These are phyloP conservation scores for Osmoderma eremita DNA, from an alignment of 2,888 invertebrate species.

Conservation along the genomic window DNA sequence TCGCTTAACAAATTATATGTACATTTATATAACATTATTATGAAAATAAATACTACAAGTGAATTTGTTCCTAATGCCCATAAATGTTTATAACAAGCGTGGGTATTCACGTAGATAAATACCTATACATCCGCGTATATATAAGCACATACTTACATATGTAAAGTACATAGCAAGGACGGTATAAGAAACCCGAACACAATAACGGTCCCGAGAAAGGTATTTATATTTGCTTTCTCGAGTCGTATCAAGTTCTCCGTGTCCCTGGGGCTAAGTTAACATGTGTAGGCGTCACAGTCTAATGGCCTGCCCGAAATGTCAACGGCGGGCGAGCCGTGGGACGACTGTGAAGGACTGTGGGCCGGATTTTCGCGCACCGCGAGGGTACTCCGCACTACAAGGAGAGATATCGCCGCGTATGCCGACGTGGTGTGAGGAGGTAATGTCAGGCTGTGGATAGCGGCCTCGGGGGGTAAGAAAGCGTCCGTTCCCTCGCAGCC, in stretches of 20 bases:
- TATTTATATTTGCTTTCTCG: conserved; percentile 55
- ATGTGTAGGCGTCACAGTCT: conserved; percentile 57
- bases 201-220: conserved; percentile 48
- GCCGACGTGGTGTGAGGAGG: conserved; percentile 45
- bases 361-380: conserved; percentile 39
- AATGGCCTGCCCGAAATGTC: conserved; percentile 59
- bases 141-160: not conserved
- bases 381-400: conserved; percentile 34
- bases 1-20: too few relatives aligned
- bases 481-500: conserved; percentile 5
- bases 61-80: too few relatives aligned
- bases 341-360: conserved; percentile 49
- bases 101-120: conserved; percentile 1
- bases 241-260: conserved; percentile 50
- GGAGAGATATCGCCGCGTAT: conserved; percentile 45
- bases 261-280: conserved; percentile 48
- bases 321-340: conserved; percentile 55
- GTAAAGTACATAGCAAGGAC: not conserved
- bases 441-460: conserved; percentile 52
- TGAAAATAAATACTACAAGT: too few relatives aligned
- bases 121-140: not conserved
- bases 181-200: conserved; percentile 37
- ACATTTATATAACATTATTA: too few relatives aligned
- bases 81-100: not conserved
- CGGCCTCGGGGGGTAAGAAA: conserved; percentile 39